These are phyloP conservation scores for Agriopis leucophaearia DNA, from an alignment of 2,888 invertebrate genomes.

Conservation along the genomic window DNA sequence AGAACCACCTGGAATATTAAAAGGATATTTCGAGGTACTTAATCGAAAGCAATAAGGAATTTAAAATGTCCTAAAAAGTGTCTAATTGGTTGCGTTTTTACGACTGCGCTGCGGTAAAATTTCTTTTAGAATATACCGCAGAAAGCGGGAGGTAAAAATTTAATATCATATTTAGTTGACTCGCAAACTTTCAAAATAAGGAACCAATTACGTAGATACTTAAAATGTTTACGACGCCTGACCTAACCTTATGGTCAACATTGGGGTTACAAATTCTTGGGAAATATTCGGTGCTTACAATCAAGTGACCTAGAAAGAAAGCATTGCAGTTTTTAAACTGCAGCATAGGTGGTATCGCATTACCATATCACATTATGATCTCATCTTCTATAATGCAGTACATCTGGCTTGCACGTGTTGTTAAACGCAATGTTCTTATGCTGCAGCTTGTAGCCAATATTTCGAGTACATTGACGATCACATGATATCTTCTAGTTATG, in stretches of 20 bases:
- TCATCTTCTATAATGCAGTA: slow-evolving; percentile 27
- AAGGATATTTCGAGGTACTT: not conserved
- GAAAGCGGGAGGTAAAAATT: slow-evolving; percentile 4
- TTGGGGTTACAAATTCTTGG: slow-evolving; percentile 24
- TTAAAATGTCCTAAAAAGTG: too few relatives aligned
- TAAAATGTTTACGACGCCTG: slow-evolving; percentile 16
- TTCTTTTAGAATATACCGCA: not conserved
- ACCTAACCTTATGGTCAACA: slow-evolving; percentile 14
- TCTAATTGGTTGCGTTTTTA: too few relatives aligned
- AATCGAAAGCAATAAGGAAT: not conserved
- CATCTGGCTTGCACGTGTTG: slow-evolving; percentile 49
- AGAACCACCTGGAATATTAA: slow-evolving; percentile 86
- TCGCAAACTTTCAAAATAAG: slow-evolving; percentile 8
- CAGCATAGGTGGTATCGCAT: not conserved
- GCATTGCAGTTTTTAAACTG: not conserved
- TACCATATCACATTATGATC: slow-evolving; percentile 19
- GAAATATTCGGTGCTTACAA: slow-evolving; percentile 10
- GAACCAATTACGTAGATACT: not conserved
- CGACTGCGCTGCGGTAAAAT: not conserved
- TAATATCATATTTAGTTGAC: slow-evolving; percentile 1
- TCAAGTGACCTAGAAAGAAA: slow-evolving; percentile 24
- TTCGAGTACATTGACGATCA: slow-evolving; percentile 32
- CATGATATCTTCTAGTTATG: slow-evolving; percentile 35
- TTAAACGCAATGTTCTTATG: slow-evolving; percentile 8
- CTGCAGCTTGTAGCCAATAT: slow-evolving; percentile 27